These are phyloP conservation scores for Trachythela sp. DNA, from an alignment of 64 coral and sea anemone genomes.

Conservation along the genomic window DNA sequence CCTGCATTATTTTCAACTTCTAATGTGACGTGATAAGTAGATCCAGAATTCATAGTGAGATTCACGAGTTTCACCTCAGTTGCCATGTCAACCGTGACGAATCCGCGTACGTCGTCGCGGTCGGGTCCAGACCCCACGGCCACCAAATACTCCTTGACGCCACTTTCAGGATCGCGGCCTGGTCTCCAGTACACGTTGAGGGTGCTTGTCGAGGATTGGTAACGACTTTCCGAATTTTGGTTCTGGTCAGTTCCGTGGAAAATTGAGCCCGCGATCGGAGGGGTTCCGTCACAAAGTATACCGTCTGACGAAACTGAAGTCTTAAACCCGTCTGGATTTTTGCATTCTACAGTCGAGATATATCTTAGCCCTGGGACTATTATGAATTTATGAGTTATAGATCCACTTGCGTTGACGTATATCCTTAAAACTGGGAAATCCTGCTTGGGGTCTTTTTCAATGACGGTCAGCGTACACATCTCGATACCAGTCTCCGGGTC, in stretches of 20 bases:
- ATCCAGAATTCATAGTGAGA: constrained; percentile 51
- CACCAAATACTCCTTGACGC: constrained; percentile 42
- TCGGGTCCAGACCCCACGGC: constrained; percentile 56
- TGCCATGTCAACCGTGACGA: constrained; percentile 43
- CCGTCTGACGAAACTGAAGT: constrained; percentile 69
- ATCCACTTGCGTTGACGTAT: constrained; percentile 47
- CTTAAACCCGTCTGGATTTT: constrained; percentile 74
- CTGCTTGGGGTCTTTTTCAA: constrained; percentile 60
- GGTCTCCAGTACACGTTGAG: constrained; percentile 57
- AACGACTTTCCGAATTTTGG: constrained; percentile 35
- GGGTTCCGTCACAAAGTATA: constrained; percentile 68
- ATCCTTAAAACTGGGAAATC: constrained; percentile 45
- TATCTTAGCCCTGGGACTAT: constrained; percentile 69
- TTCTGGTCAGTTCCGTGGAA: constrained; percentile 39
- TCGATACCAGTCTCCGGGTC: constrained; percentile 59
- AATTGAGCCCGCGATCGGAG: constrained; percentile 48
- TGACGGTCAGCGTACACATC: constrained; percentile 58
- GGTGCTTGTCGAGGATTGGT: constrained; percentile 30
- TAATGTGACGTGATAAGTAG: constrained; percentile 80
- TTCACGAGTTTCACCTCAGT: constrained; percentile 48
- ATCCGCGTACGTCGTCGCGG: constrained; percentile 57
- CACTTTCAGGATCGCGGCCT: constrained; percentile 71
- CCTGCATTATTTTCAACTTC: constrained; percentile 66
- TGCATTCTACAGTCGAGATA: constrained; percentile 59
- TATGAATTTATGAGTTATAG: constrained; percentile 46